Conservation (phyloP, 2,113 vertebrate species). For the Aythya baeri region DNA sequence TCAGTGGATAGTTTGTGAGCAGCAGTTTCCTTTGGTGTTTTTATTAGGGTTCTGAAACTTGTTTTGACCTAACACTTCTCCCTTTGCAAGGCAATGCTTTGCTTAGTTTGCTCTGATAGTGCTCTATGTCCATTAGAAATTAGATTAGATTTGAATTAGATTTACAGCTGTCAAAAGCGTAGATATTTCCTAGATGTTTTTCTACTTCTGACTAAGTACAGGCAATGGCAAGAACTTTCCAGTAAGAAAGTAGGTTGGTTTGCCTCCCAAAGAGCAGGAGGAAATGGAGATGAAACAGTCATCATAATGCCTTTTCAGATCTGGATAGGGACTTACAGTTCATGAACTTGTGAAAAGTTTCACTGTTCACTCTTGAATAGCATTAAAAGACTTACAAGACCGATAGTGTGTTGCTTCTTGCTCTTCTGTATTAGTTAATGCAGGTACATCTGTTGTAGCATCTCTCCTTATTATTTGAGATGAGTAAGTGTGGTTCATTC, state of each 20-base stretch:
- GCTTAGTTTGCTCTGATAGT: not conserved
- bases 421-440: not conserved
- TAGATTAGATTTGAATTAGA: not conserved
- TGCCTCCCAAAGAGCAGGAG: not conserved
- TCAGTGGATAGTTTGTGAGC: not conserved
- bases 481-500: not conserved
- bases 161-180: not conserved
- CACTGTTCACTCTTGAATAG: not conserved
- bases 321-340: not conserved
- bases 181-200: fast-evolving
- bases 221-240: not conserved
- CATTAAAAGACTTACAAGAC: not conserved
- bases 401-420: not conserved
- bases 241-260: not conserved
- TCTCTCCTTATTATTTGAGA: not conserved
- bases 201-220: not conserved
- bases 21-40: not conserved
- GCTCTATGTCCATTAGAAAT: not conserved
- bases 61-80: not conserved
- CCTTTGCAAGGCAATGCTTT: not conserved
- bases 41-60: not conserved
- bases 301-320: not conserved
- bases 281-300: not conserved
- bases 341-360: not conserved
- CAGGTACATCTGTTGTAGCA: not conserved